These are phyloP conservation scores for Etheostoma nigrum DNA, from an alignment of 2,797 vertebrate species.

Conservation along the genomic window DNA sequence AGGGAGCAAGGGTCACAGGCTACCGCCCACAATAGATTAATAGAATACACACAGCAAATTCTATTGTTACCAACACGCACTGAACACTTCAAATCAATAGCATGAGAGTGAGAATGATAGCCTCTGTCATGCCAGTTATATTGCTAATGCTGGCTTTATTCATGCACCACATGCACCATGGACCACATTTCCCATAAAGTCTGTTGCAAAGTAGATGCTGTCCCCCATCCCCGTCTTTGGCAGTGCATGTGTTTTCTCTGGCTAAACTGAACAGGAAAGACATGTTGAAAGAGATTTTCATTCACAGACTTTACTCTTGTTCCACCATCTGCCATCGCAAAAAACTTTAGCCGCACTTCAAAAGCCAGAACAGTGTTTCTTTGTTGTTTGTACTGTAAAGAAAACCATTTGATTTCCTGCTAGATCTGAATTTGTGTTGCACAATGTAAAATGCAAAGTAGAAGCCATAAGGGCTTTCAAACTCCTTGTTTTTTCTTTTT, in stretches of 20 bases:
- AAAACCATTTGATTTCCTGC: slow-evolving; percentile 50
- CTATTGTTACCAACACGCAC: slow-evolving; percentile 20
- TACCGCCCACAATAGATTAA: slow-evolving; percentile 29
- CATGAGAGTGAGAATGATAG: slow-evolving; percentile 1
- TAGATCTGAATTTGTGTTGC: slow-evolving; percentile 29
- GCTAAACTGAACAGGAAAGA: slow-evolving; percentile 59
- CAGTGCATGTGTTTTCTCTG: slow-evolving; percentile 56
- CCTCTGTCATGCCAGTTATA: neutral
- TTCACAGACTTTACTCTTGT: slow-evolving; percentile 59
- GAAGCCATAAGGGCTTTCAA: slow-evolving; percentile 1
- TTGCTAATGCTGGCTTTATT: neutral
- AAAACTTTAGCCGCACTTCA: slow-evolving; percentile 41
- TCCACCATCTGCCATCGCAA: slow-evolving; percentile 61
- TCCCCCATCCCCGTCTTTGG: slow-evolving; percentile 34
- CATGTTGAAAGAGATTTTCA: slow-evolving; percentile 59
- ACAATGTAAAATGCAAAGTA: slow-evolving; percentile 29
- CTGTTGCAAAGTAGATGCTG: slow-evolving; percentile 33
- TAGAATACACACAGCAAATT: slow-evolving; percentile 21
- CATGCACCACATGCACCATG: no score
- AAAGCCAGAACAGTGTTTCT: slow-evolving; percentile 55
- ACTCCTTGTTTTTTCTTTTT: neutral
- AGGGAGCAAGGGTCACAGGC: slow-evolving; percentile 47
- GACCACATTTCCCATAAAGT: slow-evolving; percentile 47
- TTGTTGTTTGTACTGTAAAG: slow-evolving; percentile 56
- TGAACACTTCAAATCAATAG: slow-evolving; percentile 14